Evolutionary conservation across 2,797 vertebrate species (phyloP).

Genomic region (Pterois miles): DNA sequence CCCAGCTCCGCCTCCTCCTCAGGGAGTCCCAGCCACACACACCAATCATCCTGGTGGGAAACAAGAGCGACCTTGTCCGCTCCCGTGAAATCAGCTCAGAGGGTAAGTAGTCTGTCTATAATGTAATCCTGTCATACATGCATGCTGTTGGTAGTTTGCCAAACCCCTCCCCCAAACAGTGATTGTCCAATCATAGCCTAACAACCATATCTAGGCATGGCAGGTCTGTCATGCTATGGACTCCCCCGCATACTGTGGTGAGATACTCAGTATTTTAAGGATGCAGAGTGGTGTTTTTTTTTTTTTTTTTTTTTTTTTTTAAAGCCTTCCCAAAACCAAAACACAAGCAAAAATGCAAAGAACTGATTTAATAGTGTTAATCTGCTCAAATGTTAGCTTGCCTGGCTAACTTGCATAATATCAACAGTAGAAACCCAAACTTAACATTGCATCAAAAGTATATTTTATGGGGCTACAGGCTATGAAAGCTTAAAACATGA

Average conservation of each 20-base stretch:
- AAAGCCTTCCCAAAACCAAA: neutral
- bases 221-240: neutral
- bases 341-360: neutral
- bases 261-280: neutral
- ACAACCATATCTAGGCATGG: neutral
- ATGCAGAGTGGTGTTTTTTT: neutral
- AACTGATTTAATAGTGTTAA: neutral
- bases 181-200: neutral
- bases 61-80: constrained; percentile 94
- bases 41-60: constrained; percentile 93
- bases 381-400: neutral
- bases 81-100: constrained; percentile 90
- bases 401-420: neutral
- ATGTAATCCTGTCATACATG: neutral
- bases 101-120: constrained; percentile 76
- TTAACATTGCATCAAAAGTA: neutral
- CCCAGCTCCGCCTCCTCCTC: constrained; percentile 88
- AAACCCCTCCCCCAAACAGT: neutral
- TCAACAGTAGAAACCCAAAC: neutral
- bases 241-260: neutral
- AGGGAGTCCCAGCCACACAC: constrained; percentile 87
- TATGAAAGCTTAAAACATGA: too few relatives aligned
- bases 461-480: neutral
- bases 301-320: neutral
- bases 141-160: neutral